phyloP scores from a whole-genome alignment of 2,113 vertebrate species.

The Eleginops maclovinus region DNA sequence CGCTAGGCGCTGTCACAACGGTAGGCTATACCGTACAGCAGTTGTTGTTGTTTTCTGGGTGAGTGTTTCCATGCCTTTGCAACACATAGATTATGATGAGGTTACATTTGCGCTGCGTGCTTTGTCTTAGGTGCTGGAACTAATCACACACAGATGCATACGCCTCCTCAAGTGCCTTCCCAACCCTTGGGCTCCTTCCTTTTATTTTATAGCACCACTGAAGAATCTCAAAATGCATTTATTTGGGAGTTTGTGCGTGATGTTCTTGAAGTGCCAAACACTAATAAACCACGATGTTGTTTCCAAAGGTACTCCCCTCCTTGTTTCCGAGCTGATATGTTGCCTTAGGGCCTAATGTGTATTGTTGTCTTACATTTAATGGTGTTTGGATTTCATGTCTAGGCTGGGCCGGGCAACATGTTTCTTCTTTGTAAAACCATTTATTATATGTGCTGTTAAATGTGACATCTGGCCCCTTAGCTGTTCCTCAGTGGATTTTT shows the following conservation, averaged over 20 bases:
- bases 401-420: conserved; percentile 40
- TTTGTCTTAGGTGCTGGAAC: conserved; percentile 76
- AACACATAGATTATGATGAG: conserved; percentile 69
- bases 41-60: conserved; percentile 59
- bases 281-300: conserved; percentile 59
- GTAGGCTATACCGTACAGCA: conserved; percentile 48
- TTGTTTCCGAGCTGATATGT: conserved; percentile 59
- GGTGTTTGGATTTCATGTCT: conserved; percentile 68
- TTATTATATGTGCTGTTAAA: conserved; percentile 19
- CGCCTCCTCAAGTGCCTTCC: conserved; percentile 41
- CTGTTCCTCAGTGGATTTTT: conserved; percentile 36
- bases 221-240: conserved; percentile 57
- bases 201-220: conserved; percentile 49
- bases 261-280: conserved; percentile 48
- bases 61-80: conserved; percentile 44
- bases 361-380: conserved; percentile 67
- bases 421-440: conserved; percentile 39
- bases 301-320: conserved; percentile 60
- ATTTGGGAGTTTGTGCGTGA: conserved; percentile 58
- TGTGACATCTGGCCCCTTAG: conserved; percentile 35
- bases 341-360: conserved; percentile 64
- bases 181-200: conserved; percentile 37
- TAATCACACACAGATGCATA: conserved; percentile 74
- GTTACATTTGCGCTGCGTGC: conserved; percentile 65
- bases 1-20: conserved; percentile 46